Evolutionary conservation across 2,113 vertebrate genomes (phyloP).

Genomic region (Aptenodytes patagonicus): DNA sequence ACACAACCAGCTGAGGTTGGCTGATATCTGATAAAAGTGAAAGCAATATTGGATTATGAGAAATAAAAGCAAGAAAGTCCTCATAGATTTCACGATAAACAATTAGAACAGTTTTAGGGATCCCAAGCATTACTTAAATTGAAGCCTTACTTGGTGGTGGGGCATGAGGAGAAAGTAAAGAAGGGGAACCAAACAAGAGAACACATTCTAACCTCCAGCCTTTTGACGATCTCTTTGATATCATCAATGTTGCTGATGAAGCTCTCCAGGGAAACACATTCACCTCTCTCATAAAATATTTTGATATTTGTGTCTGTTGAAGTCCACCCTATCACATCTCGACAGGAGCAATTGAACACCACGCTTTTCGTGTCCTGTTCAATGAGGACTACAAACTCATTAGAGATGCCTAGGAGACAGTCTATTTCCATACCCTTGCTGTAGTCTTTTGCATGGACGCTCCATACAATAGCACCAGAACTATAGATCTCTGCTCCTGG

Average conservation of each 20-base stretch:
- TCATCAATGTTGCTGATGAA: slow-evolving; percentile 89
- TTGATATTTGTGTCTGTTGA: slow-evolving; percentile 89
- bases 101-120: background rate
- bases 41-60: background rate
- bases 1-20: background rate
- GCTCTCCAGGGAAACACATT: slow-evolving; percentile 90
- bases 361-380: slow-evolving; percentile 90
- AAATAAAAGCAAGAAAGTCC: background rate
- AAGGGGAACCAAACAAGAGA: background rate
- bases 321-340: slow-evolving; percentile 95
- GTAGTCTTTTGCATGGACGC: slow-evolving; percentile 89
- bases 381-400: slow-evolving; percentile 89
- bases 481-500: slow-evolving; percentile 89
- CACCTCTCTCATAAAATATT: slow-evolving; percentile 94
- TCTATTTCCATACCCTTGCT: slow-evolving; percentile 88
- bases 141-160: background rate
- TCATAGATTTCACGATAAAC: background rate
- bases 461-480: slow-evolving; percentile 89
- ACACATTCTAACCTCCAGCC: slow-evolving; percentile 87
- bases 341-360: slow-evolving; percentile 93
- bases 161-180: background rate
- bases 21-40: background rate
- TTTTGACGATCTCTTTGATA: slow-evolving; percentile 92
- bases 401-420: slow-evolving; percentile 89
- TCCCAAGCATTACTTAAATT: background rate